A percentile compares a stretch with the other conserved stretches of the same genome.
Evolutionary conservation across 2,888 invertebrate genomes (phyloP).

Genomic region (Plagodis dolabraria): DNA sequence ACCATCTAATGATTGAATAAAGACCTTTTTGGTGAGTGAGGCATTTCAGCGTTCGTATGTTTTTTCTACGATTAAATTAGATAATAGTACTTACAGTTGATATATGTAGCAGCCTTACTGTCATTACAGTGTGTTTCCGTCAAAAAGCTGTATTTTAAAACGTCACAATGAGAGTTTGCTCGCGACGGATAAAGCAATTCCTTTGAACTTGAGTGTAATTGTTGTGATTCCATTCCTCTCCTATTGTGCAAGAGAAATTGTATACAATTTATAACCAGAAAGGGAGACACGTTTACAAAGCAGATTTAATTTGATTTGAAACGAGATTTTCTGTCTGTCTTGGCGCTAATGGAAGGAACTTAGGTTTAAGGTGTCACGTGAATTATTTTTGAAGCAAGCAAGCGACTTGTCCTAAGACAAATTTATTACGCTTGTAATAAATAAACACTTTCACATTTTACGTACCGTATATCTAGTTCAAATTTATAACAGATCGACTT

Average conservation of each 20-base stretch:
- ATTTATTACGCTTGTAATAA: too few relatives aligned
- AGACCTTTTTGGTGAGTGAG: too few relatives aligned
- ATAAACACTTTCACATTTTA: too few relatives aligned
- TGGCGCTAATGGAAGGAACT: slow-evolving; percentile 1
- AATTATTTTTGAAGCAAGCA: too few relatives aligned
- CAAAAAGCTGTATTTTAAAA: slow-evolving; percentile 45
- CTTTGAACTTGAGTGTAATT: slow-evolving; percentile 51
- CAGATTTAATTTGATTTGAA: slow-evolving; percentile 29
- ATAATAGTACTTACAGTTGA: too few relatives aligned
- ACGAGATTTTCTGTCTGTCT: slow-evolving; percentile 22
- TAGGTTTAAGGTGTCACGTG: slow-evolving; percentile 4
- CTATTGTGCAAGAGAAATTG: slow-evolving; percentile 45
- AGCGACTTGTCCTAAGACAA: too few relatives aligned
- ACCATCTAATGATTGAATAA: too few relatives aligned
- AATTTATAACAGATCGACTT: too few relatives aligned
- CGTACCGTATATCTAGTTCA: too few relatives aligned
- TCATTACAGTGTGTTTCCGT: slow-evolving; percentile 29
- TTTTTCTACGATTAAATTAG: too few relatives aligned
- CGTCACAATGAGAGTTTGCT: slow-evolving; percentile 41
- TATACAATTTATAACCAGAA: slow-evolving; percentile 38
- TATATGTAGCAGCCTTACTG: slow-evolving; percentile 7
- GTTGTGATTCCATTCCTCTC: slow-evolving; percentile 51
- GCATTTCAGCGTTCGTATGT: too few relatives aligned
- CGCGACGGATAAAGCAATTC: slow-evolving; percentile 44
- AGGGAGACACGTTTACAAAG: slow-evolving; percentile 38